A percentile compares a stretch with the other conserved stretches of the same genome.
phyloP scores from a whole-genome alignment of 2,113 vertebrate species.

The Chiloscyllium plagiosum region DNA sequence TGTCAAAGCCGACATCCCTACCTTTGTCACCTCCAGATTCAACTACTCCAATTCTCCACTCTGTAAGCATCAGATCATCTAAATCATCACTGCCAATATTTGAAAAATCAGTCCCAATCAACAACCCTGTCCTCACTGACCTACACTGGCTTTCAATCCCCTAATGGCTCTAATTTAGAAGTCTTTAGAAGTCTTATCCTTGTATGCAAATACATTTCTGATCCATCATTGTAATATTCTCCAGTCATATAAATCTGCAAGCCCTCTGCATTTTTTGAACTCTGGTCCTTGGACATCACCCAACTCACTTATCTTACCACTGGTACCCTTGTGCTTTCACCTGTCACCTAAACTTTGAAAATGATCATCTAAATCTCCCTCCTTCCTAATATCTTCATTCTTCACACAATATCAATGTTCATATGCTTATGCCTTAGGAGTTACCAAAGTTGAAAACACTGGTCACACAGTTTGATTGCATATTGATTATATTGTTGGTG shows the following conservation, averaged over 20 bases:
- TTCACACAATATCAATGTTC: not conserved
- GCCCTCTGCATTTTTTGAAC: not conserved
- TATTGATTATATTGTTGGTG: too few relatives aligned
- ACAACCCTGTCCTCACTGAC: not conserved
- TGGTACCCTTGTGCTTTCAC: not conserved
- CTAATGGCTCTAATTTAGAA: not conserved
- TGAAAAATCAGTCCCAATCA: too few relatives aligned
- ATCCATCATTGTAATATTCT: not conserved
- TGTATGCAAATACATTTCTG: not conserved
- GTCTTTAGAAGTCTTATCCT: too few relatives aligned
- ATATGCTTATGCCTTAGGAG: not conserved
- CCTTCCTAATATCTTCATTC: not conserved
- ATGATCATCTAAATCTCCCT: not conserved
- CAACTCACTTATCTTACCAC: not conserved
- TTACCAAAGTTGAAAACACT: not conserved
- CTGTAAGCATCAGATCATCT: not conserved
- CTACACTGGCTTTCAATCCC: not conserved
- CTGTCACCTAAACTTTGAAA: not conserved
- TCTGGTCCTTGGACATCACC: not conserved
- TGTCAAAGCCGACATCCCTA: not conserved
- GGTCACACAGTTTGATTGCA: too few relatives aligned
- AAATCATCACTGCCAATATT: not conserved
- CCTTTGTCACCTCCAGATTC: not conserved
- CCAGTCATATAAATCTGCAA: not conserved
- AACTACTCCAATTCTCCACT: not conserved